phyloP scores from a whole-genome alignment of 2,113 vertebrate species.

The Aviceda subcristata region DNA sequence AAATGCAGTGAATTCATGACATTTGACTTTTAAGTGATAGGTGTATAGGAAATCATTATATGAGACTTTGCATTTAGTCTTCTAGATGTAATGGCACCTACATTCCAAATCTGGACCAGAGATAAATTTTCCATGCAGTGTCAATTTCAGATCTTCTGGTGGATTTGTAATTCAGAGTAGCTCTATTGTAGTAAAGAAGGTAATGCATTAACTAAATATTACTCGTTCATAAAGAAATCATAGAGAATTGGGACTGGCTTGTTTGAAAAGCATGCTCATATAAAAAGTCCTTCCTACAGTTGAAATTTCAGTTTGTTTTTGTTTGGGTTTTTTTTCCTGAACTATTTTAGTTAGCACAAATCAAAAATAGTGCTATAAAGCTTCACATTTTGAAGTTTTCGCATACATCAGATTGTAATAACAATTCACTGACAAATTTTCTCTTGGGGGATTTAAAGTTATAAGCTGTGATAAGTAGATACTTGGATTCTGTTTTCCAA shows the following conservation, averaged over 20 bases:
- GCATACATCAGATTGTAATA: not conserved
- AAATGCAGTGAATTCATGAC: not conserved
- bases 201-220: not conserved
- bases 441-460: not conserved
- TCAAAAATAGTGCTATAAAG: not conserved
- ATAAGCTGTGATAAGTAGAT: not conserved
- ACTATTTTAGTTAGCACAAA: not conserved
- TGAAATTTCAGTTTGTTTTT: not conserved
- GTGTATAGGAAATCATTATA: not conserved
- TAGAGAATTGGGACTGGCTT: not conserved
- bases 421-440: constrained; percentile 15
- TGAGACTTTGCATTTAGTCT: not conserved
- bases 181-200: not conserved
- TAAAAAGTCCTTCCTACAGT: not conserved
- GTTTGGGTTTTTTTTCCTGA: not conserved
- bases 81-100: not conserved
- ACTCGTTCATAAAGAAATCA: not conserved
- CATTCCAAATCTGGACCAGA: not conserved
- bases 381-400: not conserved
- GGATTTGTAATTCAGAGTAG: not conserved
- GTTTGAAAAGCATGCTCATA: not conserved
- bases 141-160: not conserved
- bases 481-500: not conserved
- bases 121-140: not conserved
- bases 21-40: not conserved